A percentile compares a stretch with the other conserved stretches of the same genome.
Conservation (phyloP, 53 echinoderm and acorn worm genomes). For the Patiria pectinifera region DNA sequence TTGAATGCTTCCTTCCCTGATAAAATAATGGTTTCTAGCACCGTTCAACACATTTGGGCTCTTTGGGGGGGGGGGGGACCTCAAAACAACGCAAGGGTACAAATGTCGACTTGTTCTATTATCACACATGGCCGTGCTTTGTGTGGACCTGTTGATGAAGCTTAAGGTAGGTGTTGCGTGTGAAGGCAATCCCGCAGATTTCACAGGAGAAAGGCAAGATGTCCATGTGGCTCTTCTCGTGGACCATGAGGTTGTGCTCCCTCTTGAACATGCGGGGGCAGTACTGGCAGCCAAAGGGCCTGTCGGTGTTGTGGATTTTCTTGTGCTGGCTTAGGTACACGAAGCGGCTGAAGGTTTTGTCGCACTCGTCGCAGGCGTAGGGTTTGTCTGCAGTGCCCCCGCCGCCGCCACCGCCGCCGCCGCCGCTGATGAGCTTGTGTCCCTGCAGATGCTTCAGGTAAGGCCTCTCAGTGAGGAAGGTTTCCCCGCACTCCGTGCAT, state of each 20-base stretch:
- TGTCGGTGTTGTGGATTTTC: slow-evolving; percentile 22
- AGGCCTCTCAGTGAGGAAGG: slow-evolving; percentile 10
- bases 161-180: slow-evolving; percentile 29
- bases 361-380: slow-evolving; percentile 45
- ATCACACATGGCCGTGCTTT: not conserved
- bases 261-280: slow-evolving; percentile 45
- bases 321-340: slow-evolving; percentile 51
- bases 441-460: slow-evolving; percentile 24
- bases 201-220: slow-evolving; percentile 37
- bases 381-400: slow-evolving; percentile 4
- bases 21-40: not conserved
- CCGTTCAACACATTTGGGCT: not conserved
- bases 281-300: slow-evolving; percentile 26
- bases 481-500: slow-evolving; percentile 25
- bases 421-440: slow-evolving; percentile 9
- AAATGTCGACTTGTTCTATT: not conserved
- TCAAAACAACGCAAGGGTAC: not conserved
- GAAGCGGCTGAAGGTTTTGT: slow-evolving; percentile 31
- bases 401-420: not conserved
- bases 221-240: slow-evolving; percentile 30
- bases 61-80: not conserved
- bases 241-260: not conserved
- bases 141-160: slow-evolving; percentile 18
- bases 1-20: not conserved
- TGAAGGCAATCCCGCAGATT: slow-evolving; percentile 24